Evolutionary conservation across 2,888 invertebrate genomes (phyloP).

Genomic region (Byasa hedistus): DNA sequence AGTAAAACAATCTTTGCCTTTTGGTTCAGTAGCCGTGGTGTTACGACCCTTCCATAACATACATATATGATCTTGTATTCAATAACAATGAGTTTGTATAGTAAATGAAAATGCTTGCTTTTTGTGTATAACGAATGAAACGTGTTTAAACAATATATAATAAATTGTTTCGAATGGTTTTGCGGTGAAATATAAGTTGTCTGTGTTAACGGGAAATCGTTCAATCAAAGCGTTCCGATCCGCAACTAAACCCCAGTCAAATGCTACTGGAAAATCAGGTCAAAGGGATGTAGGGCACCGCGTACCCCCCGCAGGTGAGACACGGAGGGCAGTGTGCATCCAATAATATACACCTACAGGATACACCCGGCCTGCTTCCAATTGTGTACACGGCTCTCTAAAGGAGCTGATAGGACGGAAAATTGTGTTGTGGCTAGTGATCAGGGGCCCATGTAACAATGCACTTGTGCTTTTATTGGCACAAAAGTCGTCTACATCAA

Average conservation of each 20-base stretch:
- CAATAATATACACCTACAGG: slow-evolving; percentile 48
- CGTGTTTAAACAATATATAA: no score
- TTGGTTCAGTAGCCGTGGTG: slow-evolving; percentile 29
- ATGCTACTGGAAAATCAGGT: slow-evolving; percentile 48
- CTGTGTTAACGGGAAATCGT: slow-evolving; percentile 30
- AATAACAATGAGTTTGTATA: neutral
- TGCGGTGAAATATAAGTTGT: slow-evolving; percentile 21
- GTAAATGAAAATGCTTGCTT: neutral
- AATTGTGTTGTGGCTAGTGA: slow-evolving; percentile 55
- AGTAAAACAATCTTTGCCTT: slow-evolving; percentile 45
- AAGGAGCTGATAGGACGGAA: slow-evolving; percentile 56
- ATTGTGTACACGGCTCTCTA: slow-evolving; percentile 39
- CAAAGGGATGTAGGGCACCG: slow-evolving; percentile 54
- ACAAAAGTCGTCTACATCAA: slow-evolving; percentile 33
- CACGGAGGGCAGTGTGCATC: slow-evolving; percentile 57
- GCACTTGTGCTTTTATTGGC: slow-evolving; percentile 31
- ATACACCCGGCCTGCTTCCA: slow-evolving; percentile 36
- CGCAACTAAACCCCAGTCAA: slow-evolving; percentile 35
- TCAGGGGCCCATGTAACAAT: slow-evolving; percentile 38
- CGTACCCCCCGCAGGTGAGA: slow-evolving; percentile 45
- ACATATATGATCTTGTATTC: neutral
- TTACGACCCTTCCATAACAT: slow-evolving; percentile 16
- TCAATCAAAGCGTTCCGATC: slow-evolving; percentile 27
- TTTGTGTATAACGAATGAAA: no score
- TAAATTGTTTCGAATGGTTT: neutral